Percentiles rank a stretch among this genome's conserved stretches.
Evolutionary conservation across 2,113 vertebrate genomes (phyloP).

Genomic region (Dendrocopos noguchii): DNA sequence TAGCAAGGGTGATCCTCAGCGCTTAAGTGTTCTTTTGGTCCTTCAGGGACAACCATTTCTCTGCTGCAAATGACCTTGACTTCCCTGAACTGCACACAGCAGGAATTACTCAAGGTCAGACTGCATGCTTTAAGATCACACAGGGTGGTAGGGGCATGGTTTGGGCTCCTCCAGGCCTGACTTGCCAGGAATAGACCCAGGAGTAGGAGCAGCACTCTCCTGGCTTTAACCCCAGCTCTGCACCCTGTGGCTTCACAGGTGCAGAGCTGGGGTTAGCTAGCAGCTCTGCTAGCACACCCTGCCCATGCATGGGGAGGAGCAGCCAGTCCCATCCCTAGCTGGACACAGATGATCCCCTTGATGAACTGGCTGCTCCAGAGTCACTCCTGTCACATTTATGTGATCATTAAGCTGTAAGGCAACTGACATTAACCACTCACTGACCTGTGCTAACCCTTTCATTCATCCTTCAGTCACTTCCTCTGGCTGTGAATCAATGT

Average conservation of each 20-base stretch:
- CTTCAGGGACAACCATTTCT: not conserved
- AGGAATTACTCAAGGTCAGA: not conserved
- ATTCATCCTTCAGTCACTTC: not conserved
- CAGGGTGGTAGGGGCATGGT: fast-evolving
- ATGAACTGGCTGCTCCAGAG: not conserved
- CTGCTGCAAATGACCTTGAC: not conserved
- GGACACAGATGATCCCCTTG: not conserved
- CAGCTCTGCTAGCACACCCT: not conserved
- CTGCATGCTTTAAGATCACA: not conserved
- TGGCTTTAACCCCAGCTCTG: not conserved
- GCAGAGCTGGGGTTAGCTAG: too few relatives aligned
- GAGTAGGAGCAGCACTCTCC: not conserved
- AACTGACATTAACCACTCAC: not conserved
- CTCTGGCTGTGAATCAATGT: not conserved
- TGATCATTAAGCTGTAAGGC: not conserved
- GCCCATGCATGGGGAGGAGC: fast-evolving
- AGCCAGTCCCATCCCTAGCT: not conserved
- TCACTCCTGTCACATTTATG: not conserved
- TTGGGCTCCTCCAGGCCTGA: not conserved
- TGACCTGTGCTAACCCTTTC: not conserved
- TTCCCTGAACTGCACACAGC: not conserved
- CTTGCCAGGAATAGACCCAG: not conserved
- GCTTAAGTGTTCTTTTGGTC: not conserved
- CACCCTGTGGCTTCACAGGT: fast-evolving
- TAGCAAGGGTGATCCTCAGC: not conserved